Percentiles rank a stretch among this genome's conserved stretches.
phyloP scores from a whole-genome alignment of 2,113 vertebrate genomes.

The Brachyhypopomus occidentalis region DNA sequence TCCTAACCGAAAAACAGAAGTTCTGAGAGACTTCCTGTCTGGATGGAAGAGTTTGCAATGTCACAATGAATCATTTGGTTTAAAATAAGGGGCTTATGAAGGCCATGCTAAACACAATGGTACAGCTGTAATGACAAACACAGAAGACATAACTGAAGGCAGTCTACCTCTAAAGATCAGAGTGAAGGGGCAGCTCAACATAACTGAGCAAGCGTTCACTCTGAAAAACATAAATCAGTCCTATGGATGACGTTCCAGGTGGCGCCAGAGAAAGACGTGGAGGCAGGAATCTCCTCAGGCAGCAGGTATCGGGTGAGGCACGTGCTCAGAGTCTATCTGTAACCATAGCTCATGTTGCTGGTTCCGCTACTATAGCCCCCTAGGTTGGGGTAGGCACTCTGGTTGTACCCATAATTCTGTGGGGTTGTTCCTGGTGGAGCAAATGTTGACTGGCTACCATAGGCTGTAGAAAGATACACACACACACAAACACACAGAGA shows the following conservation, averaged over 20 bases:
- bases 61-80: not conserved
- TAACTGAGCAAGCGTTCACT: conserved; percentile 1
- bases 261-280: not conserved
- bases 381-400: conserved; percentile 54
- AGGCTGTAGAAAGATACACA: conserved; percentile 17
- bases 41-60: not conserved
- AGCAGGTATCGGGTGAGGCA: not conserved
- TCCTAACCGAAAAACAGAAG: not conserved
- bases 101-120: not conserved
- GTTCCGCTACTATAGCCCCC: conserved; percentile 45
- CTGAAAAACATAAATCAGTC: not conserved
- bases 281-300: not conserved
- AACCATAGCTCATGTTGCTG: conserved; percentile 38
- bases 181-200: not conserved
- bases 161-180: not conserved
- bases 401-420: conserved; percentile 50
- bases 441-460: conserved; percentile 27
- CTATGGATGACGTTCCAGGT: not conserved
- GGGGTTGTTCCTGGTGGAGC: conserved; percentile 40
- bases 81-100: not conserved
- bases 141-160: not conserved
- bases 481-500: not conserved
- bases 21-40: conserved; percentile 7
- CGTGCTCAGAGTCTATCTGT: conserved; percentile 43
- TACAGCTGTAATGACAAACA: not conserved